These are phyloP conservation scores for Polypterus bichir DNA, from an alignment of 2,113 vertebrate species.

Conservation along the genomic window DNA sequence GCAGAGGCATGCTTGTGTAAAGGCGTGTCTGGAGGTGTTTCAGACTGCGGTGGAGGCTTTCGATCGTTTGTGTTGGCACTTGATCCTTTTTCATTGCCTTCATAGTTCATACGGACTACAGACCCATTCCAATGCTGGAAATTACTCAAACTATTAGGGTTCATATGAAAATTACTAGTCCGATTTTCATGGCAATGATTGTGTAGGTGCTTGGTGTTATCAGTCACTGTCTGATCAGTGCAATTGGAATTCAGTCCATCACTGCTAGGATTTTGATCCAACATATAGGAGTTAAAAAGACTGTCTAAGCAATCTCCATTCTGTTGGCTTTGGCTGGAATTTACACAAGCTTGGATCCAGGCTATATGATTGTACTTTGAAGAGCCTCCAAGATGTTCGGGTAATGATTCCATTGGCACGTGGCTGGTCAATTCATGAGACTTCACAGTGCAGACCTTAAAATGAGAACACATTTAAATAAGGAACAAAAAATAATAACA, in stretches of 20 bases:
- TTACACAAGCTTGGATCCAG: conserved; percentile 66
- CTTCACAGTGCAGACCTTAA: conserved; percentile 60
- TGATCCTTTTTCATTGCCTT: conserved; percentile 23
- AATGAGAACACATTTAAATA: background rate
- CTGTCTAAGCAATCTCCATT: conserved; percentile 55
- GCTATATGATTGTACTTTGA: conserved; percentile 59
- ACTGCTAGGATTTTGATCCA: conserved; percentile 32
- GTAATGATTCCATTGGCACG: conserved; percentile 58
- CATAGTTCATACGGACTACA: conserved; percentile 30
- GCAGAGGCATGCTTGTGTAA: conserved; percentile 32
- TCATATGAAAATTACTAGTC: conserved; percentile 35
- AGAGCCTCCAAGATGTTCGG: conserved; percentile 57
- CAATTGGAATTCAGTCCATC: conserved; percentile 48
- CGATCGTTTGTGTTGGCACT: conserved; percentile 48
- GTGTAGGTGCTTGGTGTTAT: conserved; percentile 54
- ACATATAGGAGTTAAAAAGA: conserved; percentile 52
- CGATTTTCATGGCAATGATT: conserved; percentile 45
- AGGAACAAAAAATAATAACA: too few species aligned
- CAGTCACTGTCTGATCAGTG: conserved; percentile 34
- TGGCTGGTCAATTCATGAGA: conserved; percentile 54
- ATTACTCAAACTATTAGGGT: conserved; percentile 32
- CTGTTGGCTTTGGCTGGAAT: conserved; percentile 26
- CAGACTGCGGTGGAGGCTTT: conserved; percentile 53
- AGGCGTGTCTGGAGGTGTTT: conserved; percentile 54
- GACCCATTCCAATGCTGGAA: conserved; percentile 62